phyloP scores from a whole-genome alignment of 2,797 vertebrate species.

The Centropyge bicolor region DNA sequence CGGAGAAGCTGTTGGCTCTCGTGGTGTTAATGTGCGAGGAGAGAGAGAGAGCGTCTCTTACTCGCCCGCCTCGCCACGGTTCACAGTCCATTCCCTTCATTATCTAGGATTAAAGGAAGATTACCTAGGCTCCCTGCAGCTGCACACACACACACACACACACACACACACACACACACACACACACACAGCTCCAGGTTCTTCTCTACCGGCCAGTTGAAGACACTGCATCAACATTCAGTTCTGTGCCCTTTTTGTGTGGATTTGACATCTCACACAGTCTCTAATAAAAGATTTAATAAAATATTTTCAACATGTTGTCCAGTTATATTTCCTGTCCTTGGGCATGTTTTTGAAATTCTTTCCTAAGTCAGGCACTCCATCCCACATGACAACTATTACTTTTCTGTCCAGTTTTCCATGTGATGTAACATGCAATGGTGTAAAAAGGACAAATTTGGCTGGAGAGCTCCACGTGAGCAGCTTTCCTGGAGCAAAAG shows the following conservation, averaged over 20 bases:
- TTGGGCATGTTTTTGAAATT: neutral
- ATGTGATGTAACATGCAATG: neutral
- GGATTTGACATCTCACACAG: neutral
- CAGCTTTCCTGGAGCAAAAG: neutral
- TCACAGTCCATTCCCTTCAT: slow-evolving; percentile 63
- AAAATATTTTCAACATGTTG: neutral
- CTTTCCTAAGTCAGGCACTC: too few relatives aligned
- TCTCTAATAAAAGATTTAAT: neutral
- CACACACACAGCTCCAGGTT: slow-evolving; percentile 5
- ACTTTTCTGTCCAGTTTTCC: neutral
- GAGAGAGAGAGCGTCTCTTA: neutral
- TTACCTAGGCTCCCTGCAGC: slow-evolving; percentile 42
- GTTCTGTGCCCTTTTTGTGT: neutral
- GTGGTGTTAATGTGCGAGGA: slow-evolving; percentile 51
- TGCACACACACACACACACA: slow-evolving; percentile 23
- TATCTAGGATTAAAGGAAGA: slow-evolving; percentile 63
- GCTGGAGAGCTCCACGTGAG: neutral
- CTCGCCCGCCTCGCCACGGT: slow-evolving; percentile 16
- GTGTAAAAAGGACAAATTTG: neutral
- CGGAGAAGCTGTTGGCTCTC: slow-evolving; percentile 14
- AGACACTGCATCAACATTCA: slow-evolving; percentile 9
- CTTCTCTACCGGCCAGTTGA: slow-evolving; percentile 14
- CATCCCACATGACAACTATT: neutral
- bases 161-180: slow-evolving; percentile 12
- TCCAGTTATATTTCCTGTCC: neutral